These are phyloP conservation scores for Hassar affinis DNA, from an alignment of 2,113 vertebrate species.

Conservation along the genomic window DNA sequence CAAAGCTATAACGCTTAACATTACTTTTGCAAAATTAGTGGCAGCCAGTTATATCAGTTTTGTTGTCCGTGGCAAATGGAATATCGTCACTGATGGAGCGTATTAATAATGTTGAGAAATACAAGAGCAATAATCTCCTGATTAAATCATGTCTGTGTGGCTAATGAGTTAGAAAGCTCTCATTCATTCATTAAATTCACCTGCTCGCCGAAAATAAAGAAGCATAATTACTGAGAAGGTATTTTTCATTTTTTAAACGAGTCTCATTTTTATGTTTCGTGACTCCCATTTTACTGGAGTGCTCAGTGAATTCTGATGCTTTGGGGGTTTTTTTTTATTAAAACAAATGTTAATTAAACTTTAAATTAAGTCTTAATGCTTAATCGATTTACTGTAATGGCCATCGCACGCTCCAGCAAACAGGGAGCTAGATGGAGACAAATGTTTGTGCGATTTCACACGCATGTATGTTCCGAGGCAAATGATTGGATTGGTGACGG, in stretches of 20 bases:
- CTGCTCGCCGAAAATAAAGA: not conserved
- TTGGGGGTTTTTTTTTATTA: not conserved
- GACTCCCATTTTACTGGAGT: not conserved
- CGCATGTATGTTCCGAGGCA: slow-evolving; percentile 15
- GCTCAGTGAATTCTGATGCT: not conserved
- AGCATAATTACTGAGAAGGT: not conserved
- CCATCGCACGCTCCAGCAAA: not conserved
- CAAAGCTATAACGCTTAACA: not conserved
- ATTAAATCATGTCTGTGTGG: slow-evolving; percentile 10
- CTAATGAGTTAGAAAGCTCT: not conserved
- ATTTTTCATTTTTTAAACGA: not conserved
- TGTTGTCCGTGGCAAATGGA: slow-evolving; percentile 26
- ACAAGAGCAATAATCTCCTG: slow-evolving; percentile 23
- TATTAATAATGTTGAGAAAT: slow-evolving; percentile 33
- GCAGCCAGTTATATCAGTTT: slow-evolving; percentile 10
- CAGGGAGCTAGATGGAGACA: not conserved
- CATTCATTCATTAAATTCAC: not conserved
- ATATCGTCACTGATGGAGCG: not conserved
- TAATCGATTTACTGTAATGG: not conserved
- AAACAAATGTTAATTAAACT: not conserved
- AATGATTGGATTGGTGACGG: slow-evolving; percentile 50
- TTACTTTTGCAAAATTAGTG: not conserved
- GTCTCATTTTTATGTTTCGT: not conserved
- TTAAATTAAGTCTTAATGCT: not conserved
- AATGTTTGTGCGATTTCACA: not conserved